Evolutionary conservation across 2,888 invertebrate species (phyloP).

Genomic region (Alsophila aescularia): DNA sequence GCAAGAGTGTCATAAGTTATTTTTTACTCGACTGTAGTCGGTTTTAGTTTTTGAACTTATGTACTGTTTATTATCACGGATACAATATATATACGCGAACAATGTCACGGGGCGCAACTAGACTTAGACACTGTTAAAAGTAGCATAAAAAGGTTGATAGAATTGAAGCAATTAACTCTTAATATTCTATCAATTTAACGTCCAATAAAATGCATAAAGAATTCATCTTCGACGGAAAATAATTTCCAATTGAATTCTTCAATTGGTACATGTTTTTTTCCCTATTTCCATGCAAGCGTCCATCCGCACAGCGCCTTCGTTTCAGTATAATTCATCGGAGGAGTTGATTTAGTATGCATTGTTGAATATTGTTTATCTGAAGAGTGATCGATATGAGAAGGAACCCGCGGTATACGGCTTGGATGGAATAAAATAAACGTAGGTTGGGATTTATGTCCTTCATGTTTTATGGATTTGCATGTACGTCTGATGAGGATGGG

Average conservation of each 20-base stretch:
- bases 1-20: too few relatives aligned
- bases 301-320: slow-evolving; percentile 13
- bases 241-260: not conserved
- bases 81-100: too few relatives aligned
- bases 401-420: not conserved
- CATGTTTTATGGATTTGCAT: slow-evolving; percentile 20
- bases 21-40: too few relatives aligned
- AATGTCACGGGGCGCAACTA: too few relatives aligned
- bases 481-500: not conserved
- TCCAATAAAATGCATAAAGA: too few relatives aligned
- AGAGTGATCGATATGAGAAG: slow-evolving; percentile 27
- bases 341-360: slow-evolving; percentile 18
- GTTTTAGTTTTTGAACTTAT: too few relatives aligned
- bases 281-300: slow-evolving; percentile 6
- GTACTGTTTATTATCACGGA: too few relatives aligned
- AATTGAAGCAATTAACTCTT: too few relatives aligned
- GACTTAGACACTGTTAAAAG: too few relatives aligned
- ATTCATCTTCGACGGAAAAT: not conserved
- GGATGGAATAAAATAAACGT: slow-evolving; percentile 7
- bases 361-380: slow-evolving; percentile 20
- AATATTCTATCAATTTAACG: too few relatives aligned
- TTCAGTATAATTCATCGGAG: slow-evolving; percentile 17
- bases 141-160: too few relatives aligned
- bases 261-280: not conserved
- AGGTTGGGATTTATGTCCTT: slow-evolving; percentile 11